Evolutionary conservation across 2,888 invertebrate species (phyloP).

Genomic region (Asteroscopus sphinx): DNA sequence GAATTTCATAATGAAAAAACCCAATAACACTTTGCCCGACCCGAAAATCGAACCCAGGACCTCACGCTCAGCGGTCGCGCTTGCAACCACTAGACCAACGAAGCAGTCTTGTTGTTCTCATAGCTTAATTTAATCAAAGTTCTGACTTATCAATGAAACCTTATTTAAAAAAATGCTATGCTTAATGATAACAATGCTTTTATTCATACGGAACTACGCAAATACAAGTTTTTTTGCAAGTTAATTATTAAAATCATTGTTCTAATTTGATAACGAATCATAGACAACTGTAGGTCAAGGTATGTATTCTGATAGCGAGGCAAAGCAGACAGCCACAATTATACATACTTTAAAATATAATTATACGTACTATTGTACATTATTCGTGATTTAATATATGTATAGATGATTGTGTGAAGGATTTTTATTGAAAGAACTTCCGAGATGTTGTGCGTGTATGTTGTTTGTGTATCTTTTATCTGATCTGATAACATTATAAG

Average conservation of each 20-base stretch:
- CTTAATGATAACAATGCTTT: not conserved
- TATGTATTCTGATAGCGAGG: conserved; percentile 31
- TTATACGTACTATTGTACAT: conserved; percentile 4
- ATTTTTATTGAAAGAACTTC: conserved; percentile 41
- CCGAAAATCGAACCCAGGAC: no score
- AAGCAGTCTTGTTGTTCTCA: no score
- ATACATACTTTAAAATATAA: no score
- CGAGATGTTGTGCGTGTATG: conserved; percentile 21
- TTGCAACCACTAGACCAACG: no score
- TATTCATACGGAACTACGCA: conserved; percentile 28
- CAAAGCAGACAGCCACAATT: conserved; percentile 24
- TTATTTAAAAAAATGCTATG: not conserved
- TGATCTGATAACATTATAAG: no score
- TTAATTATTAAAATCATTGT: conserved; percentile 44
- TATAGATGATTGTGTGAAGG: conserved; percentile 37
- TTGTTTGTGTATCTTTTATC: conserved; percentile 23
- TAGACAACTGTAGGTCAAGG: conserved; percentile 50
- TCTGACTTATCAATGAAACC: no score
- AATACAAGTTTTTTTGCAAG: conserved; percentile 18
- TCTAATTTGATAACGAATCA: conserved; percentile 50
- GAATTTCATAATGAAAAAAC: no score
- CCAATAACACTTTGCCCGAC: no score
- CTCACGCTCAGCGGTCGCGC: no score
- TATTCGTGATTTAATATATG: conserved; percentile 24
- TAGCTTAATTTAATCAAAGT: no score